Percentiles rank a stretch among this genome's conserved stretches.
Conservation (phyloP, 1,140 invertebrate genomes). For the Danaus plexippus region DNA sequence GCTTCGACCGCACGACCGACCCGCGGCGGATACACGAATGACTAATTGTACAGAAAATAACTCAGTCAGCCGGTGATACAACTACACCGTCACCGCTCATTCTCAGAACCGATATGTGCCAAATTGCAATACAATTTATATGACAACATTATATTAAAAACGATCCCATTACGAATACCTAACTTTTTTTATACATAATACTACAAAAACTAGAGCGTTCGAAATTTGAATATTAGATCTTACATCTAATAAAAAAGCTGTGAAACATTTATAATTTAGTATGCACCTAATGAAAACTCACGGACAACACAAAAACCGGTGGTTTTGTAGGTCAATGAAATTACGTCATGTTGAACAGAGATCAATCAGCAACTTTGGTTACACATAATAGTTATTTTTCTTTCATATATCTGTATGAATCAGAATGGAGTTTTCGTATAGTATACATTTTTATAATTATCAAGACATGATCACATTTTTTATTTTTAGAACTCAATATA, state of each 20-base stretch:
- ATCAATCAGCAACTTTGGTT: conserved; percentile 34
- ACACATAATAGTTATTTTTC: too few species aligned
- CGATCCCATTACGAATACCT: too few species aligned
- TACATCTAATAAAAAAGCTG: background rate
- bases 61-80: conserved; percentile 63
- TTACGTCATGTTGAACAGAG: conserved; percentile 44
- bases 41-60: conserved; percentile 70
- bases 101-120: conserved; percentile 54
- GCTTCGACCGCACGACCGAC: conserved; percentile 30
- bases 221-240: background rate
- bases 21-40: conserved; percentile 60
- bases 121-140: conserved; percentile 28
- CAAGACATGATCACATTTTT: too few species aligned
- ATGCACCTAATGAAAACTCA: background rate
- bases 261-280: too few species aligned
- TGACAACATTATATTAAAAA: too few species aligned
- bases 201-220: background rate
- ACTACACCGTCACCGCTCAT: conserved; percentile 54
- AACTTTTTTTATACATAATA: too few species aligned
- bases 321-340: conserved; percentile 39
- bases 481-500: too few species aligned
- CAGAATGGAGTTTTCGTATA: too few species aligned
- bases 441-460: too few species aligned
- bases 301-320: conserved; percentile 26
- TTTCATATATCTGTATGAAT: too few species aligned